Conservation (phyloP, 2,113 vertebrate genomes). For the Indicator maculatus region DNA sequence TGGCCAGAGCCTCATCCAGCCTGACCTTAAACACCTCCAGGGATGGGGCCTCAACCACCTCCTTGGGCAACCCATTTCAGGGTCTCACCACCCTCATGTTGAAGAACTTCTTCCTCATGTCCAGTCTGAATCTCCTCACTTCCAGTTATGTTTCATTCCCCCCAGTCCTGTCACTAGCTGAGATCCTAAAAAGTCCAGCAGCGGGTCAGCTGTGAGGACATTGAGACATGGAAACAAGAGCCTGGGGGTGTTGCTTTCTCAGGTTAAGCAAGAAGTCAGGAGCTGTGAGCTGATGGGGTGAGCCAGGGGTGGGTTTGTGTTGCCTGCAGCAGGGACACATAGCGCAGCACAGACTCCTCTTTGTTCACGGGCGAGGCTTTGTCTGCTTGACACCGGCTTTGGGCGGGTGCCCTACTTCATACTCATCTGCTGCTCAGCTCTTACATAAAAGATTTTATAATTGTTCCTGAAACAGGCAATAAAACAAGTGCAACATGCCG, state of each 20-base stretch:
- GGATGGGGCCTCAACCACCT: too few species aligned
- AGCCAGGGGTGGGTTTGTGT: background rate
- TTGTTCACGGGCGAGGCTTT: background rate
- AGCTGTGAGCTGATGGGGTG: background rate
- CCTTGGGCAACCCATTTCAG: too few species aligned
- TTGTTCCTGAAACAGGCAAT: background rate
- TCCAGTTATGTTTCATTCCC: too few species aligned
- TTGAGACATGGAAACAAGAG: background rate
- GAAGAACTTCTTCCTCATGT: too few species aligned
- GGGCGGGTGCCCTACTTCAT: background rate
- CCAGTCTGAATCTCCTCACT: too few species aligned
- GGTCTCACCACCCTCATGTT: too few species aligned
- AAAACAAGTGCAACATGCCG: background rate
- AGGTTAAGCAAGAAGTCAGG: background rate
- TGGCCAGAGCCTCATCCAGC: too few species aligned
- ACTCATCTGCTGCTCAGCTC: background rate
- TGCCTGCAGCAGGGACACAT: background rate
- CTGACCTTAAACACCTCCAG: too few species aligned
- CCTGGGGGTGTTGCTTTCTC: background rate
- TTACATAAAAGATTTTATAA: constrained; percentile 43
- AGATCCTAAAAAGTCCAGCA: too few species aligned
- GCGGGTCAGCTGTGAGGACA: background rate
- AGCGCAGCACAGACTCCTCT: background rate
- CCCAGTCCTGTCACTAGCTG: too few species aligned
- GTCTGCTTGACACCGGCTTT: background rate